These are phyloP conservation scores for Diarsia brunnea DNA, from an alignment of 2,888 invertebrate species.

Conservation along the genomic window DNA sequence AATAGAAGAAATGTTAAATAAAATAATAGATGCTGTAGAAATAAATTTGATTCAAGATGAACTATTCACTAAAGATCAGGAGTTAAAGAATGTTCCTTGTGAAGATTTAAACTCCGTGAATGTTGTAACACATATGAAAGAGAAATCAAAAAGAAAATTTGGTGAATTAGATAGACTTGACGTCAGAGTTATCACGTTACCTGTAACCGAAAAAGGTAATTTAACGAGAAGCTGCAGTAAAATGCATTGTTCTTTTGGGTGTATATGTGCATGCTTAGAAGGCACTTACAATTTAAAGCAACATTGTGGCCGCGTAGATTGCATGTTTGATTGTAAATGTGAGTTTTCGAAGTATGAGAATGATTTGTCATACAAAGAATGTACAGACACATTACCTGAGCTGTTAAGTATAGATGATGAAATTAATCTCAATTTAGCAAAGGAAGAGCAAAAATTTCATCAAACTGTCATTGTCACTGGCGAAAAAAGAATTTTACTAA, in stretches of 20 bases:
- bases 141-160: conserved; percentile 81
- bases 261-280: conserved; percentile 92
- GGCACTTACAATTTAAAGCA: conserved; percentile 83
- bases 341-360: conserved; percentile 79
- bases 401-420: conserved; percentile 86
- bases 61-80: conserved; percentile 79
- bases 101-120: conserved; percentile 61
- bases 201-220: conserved; percentile 67
- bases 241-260: conserved; percentile 91
- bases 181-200: conserved; percentile 92
- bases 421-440: conserved; percentile 90
- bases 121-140: conserved; percentile 69
- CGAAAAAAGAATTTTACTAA: conserved; percentile 92
- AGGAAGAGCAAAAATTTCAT: conserved; percentile 93
- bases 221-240: conserved; percentile 84
- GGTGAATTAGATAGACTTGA: conserved; percentile 91
- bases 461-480: conserved; percentile 93
- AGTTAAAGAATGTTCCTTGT: conserved; percentile 76
- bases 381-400: conserved; percentile 76
- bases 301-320: conserved; percentile 92
- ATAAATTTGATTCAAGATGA: conserved; percentile 90
- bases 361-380: conserved; percentile 72
- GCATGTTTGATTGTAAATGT: conserved; percentile 91
- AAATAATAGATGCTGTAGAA: conserved; percentile 91
- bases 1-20: conserved; percentile 85